These are phyloP conservation scores for Lordiphosa andalusiaca DNA, from an alignment of 2,888 invertebrate species.

Conservation along the genomic window DNA sequence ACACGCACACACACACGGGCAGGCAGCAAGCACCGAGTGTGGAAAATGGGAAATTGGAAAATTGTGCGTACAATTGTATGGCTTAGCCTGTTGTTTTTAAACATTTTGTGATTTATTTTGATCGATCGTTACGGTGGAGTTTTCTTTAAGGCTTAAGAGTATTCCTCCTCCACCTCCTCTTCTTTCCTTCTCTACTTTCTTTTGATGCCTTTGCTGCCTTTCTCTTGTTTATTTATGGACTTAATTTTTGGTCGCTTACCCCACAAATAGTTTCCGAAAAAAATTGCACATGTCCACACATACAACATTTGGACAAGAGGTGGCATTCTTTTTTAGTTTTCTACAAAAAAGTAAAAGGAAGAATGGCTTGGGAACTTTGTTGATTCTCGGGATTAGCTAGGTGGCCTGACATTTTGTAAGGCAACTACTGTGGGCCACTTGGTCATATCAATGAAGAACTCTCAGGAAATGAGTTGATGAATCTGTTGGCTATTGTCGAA, in stretches of 20 bases:
- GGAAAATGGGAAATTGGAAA: constrained; percentile 60
- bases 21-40: constrained; percentile 13
- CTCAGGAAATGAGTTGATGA: too few relatives aligned
- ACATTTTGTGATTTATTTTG: constrained; percentile 68
- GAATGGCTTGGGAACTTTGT: constrained; percentile 4
- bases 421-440: constrained; percentile 56
- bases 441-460: constrained; percentile 10
- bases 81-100: constrained; percentile 47
- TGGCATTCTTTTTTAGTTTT: constrained; percentile 16
- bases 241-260: constrained; percentile 65
- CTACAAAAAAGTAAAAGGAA: background rate
- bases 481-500: too few relatives aligned
- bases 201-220: constrained; percentile 10
- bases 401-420: constrained; percentile 36
- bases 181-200: background rate
- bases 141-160: constrained; percentile 51
- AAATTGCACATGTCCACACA: constrained; percentile 69
- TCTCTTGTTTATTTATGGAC: constrained; percentile 52
- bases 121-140: constrained; percentile 55
- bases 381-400: constrained; percentile 54
- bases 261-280: constrained; percentile 65
- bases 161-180: constrained; percentile 4
- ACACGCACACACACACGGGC: background rate
- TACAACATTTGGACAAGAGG: constrained; percentile 27
- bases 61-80: constrained; percentile 65